A percentile compares a stretch with the other conserved stretches of the same genome.
Evolutionary conservation across 1,140 invertebrate genomes (phyloP).

Genomic region (Drosophila suzukii): DNA sequence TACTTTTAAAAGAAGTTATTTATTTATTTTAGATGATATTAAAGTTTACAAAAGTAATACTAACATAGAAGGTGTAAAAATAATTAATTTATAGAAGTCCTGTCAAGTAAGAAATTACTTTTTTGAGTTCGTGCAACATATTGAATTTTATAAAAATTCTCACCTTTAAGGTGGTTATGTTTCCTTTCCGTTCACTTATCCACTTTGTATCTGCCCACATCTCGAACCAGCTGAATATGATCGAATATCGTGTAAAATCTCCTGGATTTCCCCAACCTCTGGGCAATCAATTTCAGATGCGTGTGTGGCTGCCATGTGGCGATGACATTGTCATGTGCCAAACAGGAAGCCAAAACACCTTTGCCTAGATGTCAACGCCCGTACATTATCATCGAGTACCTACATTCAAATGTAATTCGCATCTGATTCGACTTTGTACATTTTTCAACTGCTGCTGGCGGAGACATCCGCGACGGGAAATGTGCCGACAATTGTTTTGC

Average conservation of each 20-base stretch:
- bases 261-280: neutral
- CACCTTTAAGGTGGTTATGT: neutral
- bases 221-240: conserved; percentile 17
- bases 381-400: conserved; percentile 58
- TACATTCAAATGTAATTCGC: conserved; percentile 52
- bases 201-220: conserved; percentile 29
- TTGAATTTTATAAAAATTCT: too few species aligned
- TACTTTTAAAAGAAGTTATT: too few species aligned
- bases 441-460: conserved; percentile 43
- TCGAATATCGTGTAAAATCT: conserved; percentile 31
- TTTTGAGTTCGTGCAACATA: too few species aligned
- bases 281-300: conserved; percentile 52
- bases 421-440: conserved; percentile 40
- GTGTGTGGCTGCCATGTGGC: conserved; percentile 49
- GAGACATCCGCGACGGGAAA: conserved; percentile 69
- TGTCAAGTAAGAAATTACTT: too few species aligned
- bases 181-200: conserved; percentile 16
- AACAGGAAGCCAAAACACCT: conserved; percentile 61
- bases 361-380: conserved; percentile 70
- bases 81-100: too few species aligned
- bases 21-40: too few species aligned
- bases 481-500: conserved; percentile 72
- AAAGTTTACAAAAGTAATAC: too few species aligned
- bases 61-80: too few species aligned
- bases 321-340: conserved; percentile 44